Base-by-base conservation (phyloP, 2,797 vertebrate genomes). In the Urocyon cinereoargenteus region DNA sequence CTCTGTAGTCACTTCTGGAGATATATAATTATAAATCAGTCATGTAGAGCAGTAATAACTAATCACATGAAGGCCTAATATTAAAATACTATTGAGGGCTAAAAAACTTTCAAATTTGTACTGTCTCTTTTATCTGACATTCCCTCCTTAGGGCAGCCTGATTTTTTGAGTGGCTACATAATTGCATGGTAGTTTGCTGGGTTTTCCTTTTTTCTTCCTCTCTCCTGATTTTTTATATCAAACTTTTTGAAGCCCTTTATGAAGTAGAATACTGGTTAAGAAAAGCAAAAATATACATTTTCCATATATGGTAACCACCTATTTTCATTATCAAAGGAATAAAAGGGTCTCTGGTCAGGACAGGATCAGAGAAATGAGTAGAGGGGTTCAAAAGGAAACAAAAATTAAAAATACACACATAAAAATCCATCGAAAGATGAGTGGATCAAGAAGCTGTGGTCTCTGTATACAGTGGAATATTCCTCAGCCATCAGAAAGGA, bases 1-100 rank as follows among this genome's bases (percentile, higher is more conserved):
- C 45, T 82, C 26, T 86, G 55, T 59, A 73, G 12, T 95, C 61
- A 89, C 28, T 91, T 96, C 55, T n/a, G 62, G 81, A 75, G 40
- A 73, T 86, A 75, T 12, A 19, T 36, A 95, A 87, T 94, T 97
- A 94, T 77, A 78, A 96, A n/a, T 83, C 57, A 87, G 59, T 94
- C 70, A 70, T 59, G 86, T 9, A 61, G n/a, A 95, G 45, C 9
- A 21, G 66, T 81, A 51, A 75, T 85, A 68, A 68, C 21, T 84
- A 55, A 51, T 95, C 36, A 62, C 24, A 55, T n/a, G 13, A 34
- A 59, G 22, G 12, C 21, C 19, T 90, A 36, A 92, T 90, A 53
- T 75, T 82, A 88, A 94, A 95, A 64, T 55, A 75, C 55, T 40
- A 28, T 22, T 45, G n/a, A 90, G 45, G 16, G 36, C 26, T 64